phyloP scores from a whole-genome alignment of 2,113 vertebrate species.

The Penelope pileata region DNA sequence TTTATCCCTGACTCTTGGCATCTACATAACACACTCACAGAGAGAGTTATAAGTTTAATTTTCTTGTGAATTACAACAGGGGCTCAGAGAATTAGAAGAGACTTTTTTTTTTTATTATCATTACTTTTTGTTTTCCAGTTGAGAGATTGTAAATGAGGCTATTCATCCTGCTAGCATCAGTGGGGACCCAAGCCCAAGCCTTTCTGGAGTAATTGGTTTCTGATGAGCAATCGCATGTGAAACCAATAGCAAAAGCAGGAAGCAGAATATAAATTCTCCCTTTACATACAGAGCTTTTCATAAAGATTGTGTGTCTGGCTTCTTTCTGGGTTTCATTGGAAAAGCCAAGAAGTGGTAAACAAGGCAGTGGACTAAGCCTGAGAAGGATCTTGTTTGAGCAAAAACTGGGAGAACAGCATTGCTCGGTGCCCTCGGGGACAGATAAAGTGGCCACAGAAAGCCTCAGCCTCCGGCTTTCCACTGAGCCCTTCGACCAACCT shows the following conservation, averaged over 20 bases:
- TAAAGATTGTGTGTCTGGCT: background rate
- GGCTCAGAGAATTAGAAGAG: slow-evolving; percentile 50
- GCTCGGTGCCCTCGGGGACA: background rate
- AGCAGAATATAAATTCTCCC: slow-evolving; percentile 52
- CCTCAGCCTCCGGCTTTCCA: background rate
- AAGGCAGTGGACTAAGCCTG: background rate
- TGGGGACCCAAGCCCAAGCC: slow-evolving; percentile 50
- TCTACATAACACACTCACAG: slow-evolving; percentile 15
- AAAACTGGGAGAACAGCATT: background rate
- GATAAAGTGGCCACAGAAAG: background rate
- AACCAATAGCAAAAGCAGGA: slow-evolving; percentile 54
- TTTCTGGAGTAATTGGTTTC: slow-evolving; percentile 66
- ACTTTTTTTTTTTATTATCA: slow-evolving; percentile 35
- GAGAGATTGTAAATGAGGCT: slow-evolving; percentile 67
- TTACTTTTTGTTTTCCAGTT: slow-evolving; percentile 69
- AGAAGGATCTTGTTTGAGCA: background rate
- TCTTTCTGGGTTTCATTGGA: background rate
- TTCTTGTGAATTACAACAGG: slow-evolving; percentile 67
- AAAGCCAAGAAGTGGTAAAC: slow-evolving; percentile 8
- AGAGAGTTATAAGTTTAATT: slow-evolving; percentile 78
- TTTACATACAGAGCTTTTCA: slow-evolving; percentile 1
- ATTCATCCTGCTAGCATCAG: slow-evolving; percentile 67
- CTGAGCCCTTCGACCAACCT: background rate
- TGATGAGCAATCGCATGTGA: slow-evolving; percentile 63
- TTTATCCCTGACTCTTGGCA: slow-evolving; percentile 53